Base-by-base conservation (phyloP, 2,888 invertebrate species). In the Ochlodes sylvanus region DNA sequence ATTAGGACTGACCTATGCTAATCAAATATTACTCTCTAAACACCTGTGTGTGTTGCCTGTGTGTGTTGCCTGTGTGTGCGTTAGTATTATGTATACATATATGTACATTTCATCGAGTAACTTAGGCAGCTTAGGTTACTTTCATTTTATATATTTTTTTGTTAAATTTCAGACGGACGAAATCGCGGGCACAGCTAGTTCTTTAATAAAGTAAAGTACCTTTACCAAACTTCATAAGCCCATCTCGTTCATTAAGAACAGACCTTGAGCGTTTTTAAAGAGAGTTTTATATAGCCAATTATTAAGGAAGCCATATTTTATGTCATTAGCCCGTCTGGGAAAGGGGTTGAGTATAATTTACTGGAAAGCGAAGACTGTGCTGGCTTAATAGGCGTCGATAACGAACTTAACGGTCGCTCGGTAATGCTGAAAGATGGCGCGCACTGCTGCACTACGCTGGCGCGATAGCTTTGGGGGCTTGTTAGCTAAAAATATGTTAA, bases 301-400 rank as follows among this genome's bases (percentile, higher is more conserved):
- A 54, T 60, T 54, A 52, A 54, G 19, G 60, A n/a, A 32, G 66
- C 66, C 17, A 66, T 66, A 66, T 66, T 66, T 66, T 54, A 66
- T 34, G 44, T 42, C 27, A 66, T 66, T 66, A 66, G 14, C 19
- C 27, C 52, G 4, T 52, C 42, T 52, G 4, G 64, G 27, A 44
- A 44, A 44, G 14, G 66, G 60, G 60, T 66, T 66, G 66, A 42
- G 60, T 41, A 66, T 66, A 66, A 66, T 66, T 66, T 66, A 66
- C 66, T 55, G 55, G 55, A 55, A 55, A 55, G 54, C 41, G 57
- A 34, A 64, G 64, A 54, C 60, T 55, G 54, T 15, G 60, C 60
- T 44, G 42, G 42, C 41, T 42, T 67, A 61, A 67, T 44, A 67
- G 66, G 41, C 66, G 41, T 61, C 60, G 66, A 67, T 67, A 67